phyloP scores from a whole-genome alignment of 2,888 invertebrate genomes.

The Neocrepidodera transversa region DNA sequence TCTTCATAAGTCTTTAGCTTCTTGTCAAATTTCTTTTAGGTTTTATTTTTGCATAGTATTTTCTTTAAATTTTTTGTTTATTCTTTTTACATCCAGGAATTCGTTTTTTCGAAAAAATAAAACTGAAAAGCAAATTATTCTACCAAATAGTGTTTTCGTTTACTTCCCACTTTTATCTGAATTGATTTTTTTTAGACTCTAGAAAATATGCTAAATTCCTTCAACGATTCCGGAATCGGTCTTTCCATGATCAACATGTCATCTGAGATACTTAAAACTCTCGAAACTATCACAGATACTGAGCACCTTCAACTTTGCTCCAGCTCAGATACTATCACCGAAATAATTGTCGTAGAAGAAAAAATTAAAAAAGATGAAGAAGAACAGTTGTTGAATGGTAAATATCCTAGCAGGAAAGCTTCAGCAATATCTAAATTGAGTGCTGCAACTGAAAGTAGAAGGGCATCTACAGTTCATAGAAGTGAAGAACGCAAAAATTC shows the following conservation, averaged over 20 bases:
- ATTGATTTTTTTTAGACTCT: slow-evolving; percentile 62
- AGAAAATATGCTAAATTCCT: slow-evolving; percentile 64
- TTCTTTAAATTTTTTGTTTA: no score
- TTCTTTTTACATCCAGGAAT: no score
- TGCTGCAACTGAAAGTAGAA: background rate
- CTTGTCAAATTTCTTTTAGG: no score
- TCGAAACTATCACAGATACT: slow-evolving; percentile 43
- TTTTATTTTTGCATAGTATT: no score
- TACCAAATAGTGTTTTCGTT: no score
- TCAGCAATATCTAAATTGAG: slow-evolving; percentile 7
- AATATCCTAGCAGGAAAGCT: background rate
- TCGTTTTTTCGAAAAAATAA: no score
- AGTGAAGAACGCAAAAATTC: slow-evolving; percentile 29
- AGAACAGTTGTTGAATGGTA: slow-evolving; percentile 14
- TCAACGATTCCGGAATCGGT: slow-evolving; percentile 62
- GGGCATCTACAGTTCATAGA: background rate
- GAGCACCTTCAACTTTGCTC: slow-evolving; percentile 36
- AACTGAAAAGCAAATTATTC: no score
- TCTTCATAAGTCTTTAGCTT: no score
- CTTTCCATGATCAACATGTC: slow-evolving; percentile 63
- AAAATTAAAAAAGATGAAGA: slow-evolving; percentile 3
- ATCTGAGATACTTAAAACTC: slow-evolving; percentile 48
- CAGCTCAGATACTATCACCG: slow-evolving; percentile 32
- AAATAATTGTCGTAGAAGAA: slow-evolving; percentile 19
- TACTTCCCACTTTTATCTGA: no score